A percentile compares a stretch with the other conserved stretches of the same genome.
Evolutionary conservation across 1,140 invertebrate genomes (phyloP).

Genomic region (Drosophila novamexicana): DNA sequence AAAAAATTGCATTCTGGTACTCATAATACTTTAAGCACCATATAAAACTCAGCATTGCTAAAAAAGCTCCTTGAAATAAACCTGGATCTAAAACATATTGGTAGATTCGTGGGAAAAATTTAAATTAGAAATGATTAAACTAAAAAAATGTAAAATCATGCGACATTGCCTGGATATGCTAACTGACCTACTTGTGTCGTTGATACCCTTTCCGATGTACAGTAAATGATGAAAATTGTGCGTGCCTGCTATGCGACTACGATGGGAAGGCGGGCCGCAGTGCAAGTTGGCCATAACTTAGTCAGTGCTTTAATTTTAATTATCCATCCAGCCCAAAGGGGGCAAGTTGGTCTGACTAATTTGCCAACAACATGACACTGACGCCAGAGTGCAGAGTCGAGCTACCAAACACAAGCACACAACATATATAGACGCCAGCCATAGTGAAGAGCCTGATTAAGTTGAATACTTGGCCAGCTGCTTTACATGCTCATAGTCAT

Average conservation of each 20-base stretch:
- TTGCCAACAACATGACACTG: conserved; percentile 77
- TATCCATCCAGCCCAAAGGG: conserved; percentile 28
- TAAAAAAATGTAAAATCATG: too few relatives aligned
- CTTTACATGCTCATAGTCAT: conserved; percentile 27
- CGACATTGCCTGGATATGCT: too few relatives aligned
- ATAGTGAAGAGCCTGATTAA: conserved; percentile 65
- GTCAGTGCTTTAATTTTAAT: conserved; percentile 79
- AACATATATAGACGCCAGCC: background rate
- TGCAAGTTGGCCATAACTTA: conserved; percentile 54
- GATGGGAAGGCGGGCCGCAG: conserved; percentile 5
- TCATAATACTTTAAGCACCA: too few relatives aligned
- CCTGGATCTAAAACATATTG: too few relatives aligned
- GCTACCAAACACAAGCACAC: conserved; percentile 5
- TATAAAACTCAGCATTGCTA: too few relatives aligned
- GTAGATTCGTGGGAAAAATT: too few relatives aligned
- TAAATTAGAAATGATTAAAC: too few relatives aligned
- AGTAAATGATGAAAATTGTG: conserved; percentile 28
- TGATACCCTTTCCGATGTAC: background rate
- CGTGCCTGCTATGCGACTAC: conserved; percentile 19
- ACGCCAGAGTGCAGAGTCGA: conserved; percentile 19
- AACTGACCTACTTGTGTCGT: background rate
- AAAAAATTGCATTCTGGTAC: too few relatives aligned
- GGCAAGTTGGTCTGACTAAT: conserved; percentile 62
- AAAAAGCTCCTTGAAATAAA: too few relatives aligned
- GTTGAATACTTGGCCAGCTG: conserved; percentile 65